Base-by-base conservation (phyloP, 1,140 invertebrate species). In the Pristionchus pacificus region DNA sequence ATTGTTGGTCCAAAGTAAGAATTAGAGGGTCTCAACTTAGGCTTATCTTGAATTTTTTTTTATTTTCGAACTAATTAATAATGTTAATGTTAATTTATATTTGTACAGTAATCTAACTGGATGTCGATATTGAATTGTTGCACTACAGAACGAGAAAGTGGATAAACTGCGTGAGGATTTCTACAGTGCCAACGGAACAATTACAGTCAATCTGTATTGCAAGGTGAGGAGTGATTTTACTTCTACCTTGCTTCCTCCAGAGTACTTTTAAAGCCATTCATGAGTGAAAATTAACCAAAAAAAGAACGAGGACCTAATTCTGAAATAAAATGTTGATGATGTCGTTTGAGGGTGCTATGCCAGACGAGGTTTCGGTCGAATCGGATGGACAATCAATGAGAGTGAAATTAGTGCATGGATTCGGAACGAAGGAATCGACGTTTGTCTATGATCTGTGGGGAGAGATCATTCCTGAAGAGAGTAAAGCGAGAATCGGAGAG, bases 381-480 rank as follows among this genome's bases (percentile, higher is more conserved):
- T 84, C 93, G 0, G 97, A 93, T 85, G 91, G 91, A 28, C 89
- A 97, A 30, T 87, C 90, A 33, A 85, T 97, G 2, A 88, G 89
- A 63, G 88, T 91, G 1, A 87, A 89, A 77, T 83, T 98, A 60
- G 87, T 90, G 55, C 95, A 96, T 84, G 89, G 90, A 25, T 90
- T 91, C 80, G 89, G 91, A 78, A 86, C 88, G 28, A 88, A 90
- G 84, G 87, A 89, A 15, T 96, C 92, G 86, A 87, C 90, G 65
- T 81, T 93, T 74, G 91, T 93, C 84, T 81, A 93, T 57, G 90
- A 93, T 86, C 86, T 98, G 25, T 86, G 87, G 85, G 92, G 93
- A 68, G 92, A 95, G 89, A 85, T 88, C 58, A 77, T 85, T 75
- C 84, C 86, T 3, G 77, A 75, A 6, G 78, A 89, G 67, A 91